Base-by-base conservation (phyloP, 2,113 vertebrate genomes). In the Collichthys lucidus region DNA sequence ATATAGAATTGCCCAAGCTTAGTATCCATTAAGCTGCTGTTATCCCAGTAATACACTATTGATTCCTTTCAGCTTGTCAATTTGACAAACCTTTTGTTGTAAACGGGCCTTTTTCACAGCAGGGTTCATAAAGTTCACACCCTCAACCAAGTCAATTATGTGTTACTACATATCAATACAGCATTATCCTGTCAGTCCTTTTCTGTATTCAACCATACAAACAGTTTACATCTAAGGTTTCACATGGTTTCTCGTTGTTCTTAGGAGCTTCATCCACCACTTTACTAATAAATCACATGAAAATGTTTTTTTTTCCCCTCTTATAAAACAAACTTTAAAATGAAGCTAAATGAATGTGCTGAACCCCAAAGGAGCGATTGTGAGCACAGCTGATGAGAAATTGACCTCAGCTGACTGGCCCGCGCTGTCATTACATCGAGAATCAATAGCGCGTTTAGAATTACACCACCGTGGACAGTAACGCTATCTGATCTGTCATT, bases 361-460 rank as follows among this genome's bases (percentile, higher is more conserved):
- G 55, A 10, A 47, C 66, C 29, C 19, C 68, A 29, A 26, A 52
- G 24, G 49, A 55, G 31, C 2, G 10, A 73, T 46, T 31, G 44
- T 46, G 35, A 64, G 17, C 65, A 52, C 1, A 11, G 70, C 44
- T 71, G 77, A 29, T 64, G 67, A 63, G 56, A 70, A 60, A 71
- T 20, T 11, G 1, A 59, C 74, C 68, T 82, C 14, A 0, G 65
- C 46, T 63, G 74, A 15, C 77, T 59, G 5, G 26, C 52, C 3
- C 16, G 7, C 15, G 63, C 66, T 22, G 19, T 74, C 20, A 29
- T 63, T 80, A 44, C 80, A 65, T 68, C 17, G 53, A 35, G 60
- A 82, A 61, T 77, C 84, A 85, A 81, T 81, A 74, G 60, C 19
- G 63, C 5, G 61, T 86, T 56, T 82, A 76, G 73, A 77, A 85